Conservation (phyloP, 2,888 invertebrate species). For the Stenchaetothrips biformis region DNA sequence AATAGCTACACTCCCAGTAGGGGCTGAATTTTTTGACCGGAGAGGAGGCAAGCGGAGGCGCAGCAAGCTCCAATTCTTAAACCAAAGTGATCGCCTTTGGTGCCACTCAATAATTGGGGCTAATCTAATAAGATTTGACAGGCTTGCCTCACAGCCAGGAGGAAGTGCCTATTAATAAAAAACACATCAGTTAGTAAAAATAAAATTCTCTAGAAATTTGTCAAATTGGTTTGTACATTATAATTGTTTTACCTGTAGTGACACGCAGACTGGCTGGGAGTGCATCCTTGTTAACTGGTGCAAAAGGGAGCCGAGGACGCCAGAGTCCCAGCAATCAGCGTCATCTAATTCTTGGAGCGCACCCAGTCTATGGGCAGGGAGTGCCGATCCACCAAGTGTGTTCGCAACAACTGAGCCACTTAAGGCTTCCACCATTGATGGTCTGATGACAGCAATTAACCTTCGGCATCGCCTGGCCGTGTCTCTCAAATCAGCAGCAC, state of each 20-base stretch:
- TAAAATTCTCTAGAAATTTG: not conserved
- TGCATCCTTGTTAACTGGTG: not conserved
- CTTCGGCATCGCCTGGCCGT: not conserved
- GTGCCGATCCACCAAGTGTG: not conserved
- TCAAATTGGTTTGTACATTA: too few relatives aligned
- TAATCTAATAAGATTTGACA: not conserved
- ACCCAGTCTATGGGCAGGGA: not conserved
- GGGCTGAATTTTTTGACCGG: not conserved
- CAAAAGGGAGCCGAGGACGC: not conserved
- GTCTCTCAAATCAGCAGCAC: not conserved
- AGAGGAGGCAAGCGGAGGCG: not conserved
- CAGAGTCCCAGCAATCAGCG: not conserved
- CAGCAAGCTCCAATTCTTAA: slow-evolving; percentile 11
- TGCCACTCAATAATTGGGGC: not conserved
- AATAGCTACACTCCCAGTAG: not conserved
- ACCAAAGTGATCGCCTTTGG: not conserved
- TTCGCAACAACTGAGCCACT: not conserved
- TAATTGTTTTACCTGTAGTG: not conserved
- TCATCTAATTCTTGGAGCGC: not conserved
- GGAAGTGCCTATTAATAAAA: not conserved
- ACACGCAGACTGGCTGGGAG: not conserved
- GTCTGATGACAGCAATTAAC: not conserved
- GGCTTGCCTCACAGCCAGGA: not conserved
- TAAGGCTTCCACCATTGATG: not conserved
- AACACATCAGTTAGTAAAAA: not conserved